Evolutionary conservation across 2,888 invertebrate species (phyloP).

Genomic region (Pterostichus niger): DNA sequence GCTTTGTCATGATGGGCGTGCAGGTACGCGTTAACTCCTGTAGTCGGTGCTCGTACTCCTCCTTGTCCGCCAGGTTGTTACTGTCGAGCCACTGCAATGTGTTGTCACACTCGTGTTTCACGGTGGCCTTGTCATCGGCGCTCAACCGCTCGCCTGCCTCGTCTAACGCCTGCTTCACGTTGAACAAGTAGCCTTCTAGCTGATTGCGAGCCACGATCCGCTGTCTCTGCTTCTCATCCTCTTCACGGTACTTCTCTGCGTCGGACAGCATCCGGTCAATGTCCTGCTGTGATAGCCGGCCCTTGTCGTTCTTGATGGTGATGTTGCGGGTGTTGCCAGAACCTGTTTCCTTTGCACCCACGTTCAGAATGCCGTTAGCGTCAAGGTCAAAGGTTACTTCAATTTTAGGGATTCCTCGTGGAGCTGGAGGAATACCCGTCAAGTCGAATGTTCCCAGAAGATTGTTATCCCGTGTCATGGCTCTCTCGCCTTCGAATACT

Average conservation of each 20-base stretch:
- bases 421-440: constrained; percentile 86
- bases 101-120: constrained; percentile 79
- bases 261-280: constrained; percentile 89
- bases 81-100: constrained; percentile 84
- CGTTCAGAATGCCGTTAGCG: constrained; percentile 85
- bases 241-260: constrained; percentile 86
- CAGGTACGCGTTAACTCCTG: constrained; percentile 77
- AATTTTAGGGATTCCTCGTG: constrained; percentile 84
- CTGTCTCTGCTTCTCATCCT: constrained; percentile 85
- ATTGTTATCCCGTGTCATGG: constrained; percentile 91
- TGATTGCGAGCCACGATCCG: constrained; percentile 85
- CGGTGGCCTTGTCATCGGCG: constrained; percentile 82
- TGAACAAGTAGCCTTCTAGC: constrained; percentile 85
- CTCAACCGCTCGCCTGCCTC: constrained; percentile 82
- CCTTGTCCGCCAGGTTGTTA: constrained; percentile 83
- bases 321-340: constrained; percentile 86
- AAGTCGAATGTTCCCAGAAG: constrained; percentile 83
- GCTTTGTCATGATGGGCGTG: constrained; percentile 82
- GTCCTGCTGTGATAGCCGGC: constrained; percentile 88
- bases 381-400: constrained; percentile 87
- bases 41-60: constrained; percentile 83
- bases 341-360: constrained; percentile 80
- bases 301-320: constrained; percentile 90
- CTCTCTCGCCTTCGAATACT: constrained; percentile 86
- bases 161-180: constrained; percentile 83